These are phyloP conservation scores for Cyanistes caeruleus DNA, from an alignment of 2,113 vertebrate genomes.

Conservation along the genomic window DNA sequence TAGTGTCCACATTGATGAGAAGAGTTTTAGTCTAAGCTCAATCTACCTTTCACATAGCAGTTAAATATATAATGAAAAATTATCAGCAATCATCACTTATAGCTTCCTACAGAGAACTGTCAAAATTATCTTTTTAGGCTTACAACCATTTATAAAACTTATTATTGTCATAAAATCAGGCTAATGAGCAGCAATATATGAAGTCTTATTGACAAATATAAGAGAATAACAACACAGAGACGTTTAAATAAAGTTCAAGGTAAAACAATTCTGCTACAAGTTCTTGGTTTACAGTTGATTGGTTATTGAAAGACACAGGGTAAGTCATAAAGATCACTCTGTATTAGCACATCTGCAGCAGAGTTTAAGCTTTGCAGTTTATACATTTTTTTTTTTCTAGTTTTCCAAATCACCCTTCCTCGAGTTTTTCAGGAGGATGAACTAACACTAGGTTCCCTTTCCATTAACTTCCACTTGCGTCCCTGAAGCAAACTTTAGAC, in stretches of 20 bases:
- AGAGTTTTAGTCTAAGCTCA: not conserved
- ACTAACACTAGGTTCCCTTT: not conserved
- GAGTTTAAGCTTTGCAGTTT: not conserved
- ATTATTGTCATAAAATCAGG: not conserved
- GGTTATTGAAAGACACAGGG: not conserved
- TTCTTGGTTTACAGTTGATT: not conserved
- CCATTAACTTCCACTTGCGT: not conserved
- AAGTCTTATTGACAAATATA: not conserved
- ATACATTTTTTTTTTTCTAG: not conserved
- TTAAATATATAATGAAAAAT: not conserved
- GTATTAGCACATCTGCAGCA: not conserved
- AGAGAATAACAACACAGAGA: not conserved
- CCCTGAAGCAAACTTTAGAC: not conserved
- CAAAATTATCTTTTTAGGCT: not conserved
- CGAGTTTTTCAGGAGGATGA: not conserved
- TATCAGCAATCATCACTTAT: not conserved
- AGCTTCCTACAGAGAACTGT: not conserved
- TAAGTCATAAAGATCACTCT: not conserved
- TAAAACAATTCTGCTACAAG: not conserved
- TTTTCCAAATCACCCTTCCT: not conserved
- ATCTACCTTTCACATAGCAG: not conserved
- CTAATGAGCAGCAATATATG: not conserved
- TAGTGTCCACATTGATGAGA: accelerated
- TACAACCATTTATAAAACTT: not conserved
- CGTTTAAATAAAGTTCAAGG: not conserved